Evolutionary conservation across 2,888 invertebrate species (phyloP), one percentile per base, ranked within the genome.

Genomic region (Auanema freiburgensis): DNA sequence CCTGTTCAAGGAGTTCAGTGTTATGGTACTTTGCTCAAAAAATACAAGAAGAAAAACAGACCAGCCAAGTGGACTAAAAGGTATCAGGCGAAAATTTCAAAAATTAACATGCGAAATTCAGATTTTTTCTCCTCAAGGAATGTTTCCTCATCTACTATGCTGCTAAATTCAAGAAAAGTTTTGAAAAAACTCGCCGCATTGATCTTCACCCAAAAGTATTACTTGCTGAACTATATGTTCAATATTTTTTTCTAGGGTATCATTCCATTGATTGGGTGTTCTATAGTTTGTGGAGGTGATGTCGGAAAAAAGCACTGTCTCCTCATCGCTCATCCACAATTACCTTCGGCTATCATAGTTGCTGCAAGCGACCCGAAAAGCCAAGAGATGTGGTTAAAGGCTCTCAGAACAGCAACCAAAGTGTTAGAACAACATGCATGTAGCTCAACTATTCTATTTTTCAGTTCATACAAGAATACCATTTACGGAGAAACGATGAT

Each of bases 71-170:
- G 79, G 79, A 69, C 71, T 12, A 78, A 78, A 41, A 51, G 69
- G 72, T 69, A 51, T 6, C 14, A 8, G 21, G 25, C 14, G 6
- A 50, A 5, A 44, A 8, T 51, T 52, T 11, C 42, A 16, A 56
- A 44, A 44, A n/a, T n/a, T n/a, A n/a, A n/a, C n/a, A 14, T 11
- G 6, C 25, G 42, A 21, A 24, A 43, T 59, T 41, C 77, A 85
- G 86, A 59, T 86, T 85, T 75, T 86, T 86, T 67, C 72, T 86
- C 10, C 79, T 86, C n/a, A 85, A 85, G 74, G 86, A 86, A 79
- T 85, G 86, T 46, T 86, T 85, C 76, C 73, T 86, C 21, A 76
- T 86, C 55, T 86, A 86, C 74, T 86, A 86, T 71, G 74, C 83
- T 4, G 62, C 72, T 1, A 68, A 66, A 16, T 69, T 64, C 56